phyloP scores from a whole-genome alignment of 2,113 vertebrate genomes.

The Macrotis lagotis region DNA sequence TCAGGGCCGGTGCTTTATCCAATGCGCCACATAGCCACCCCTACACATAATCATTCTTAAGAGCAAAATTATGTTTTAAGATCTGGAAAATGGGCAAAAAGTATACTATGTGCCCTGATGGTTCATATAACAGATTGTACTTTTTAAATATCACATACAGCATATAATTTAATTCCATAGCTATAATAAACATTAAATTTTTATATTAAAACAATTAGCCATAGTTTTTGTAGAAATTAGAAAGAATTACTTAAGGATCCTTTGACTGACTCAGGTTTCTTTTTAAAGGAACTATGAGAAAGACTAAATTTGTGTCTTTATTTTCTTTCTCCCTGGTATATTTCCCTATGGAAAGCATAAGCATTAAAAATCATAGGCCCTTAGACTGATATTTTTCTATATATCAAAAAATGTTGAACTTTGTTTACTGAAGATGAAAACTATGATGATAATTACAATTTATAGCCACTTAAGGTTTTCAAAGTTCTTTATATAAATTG shows the following conservation, averaged over 20 bases:
- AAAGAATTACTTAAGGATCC: not conserved
- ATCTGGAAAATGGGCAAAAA: not conserved
- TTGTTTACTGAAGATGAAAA: not conserved
- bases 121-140: rapidly evolving
- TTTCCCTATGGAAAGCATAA: not conserved
- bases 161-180: not conserved
- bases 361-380: not conserved
- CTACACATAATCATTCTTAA: conserved; percentile 27
- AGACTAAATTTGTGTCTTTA: not conserved
- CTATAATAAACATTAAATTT: not conserved
- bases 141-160: not conserved
- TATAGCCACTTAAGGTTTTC: not conserved
- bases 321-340: not conserved
- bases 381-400: not conserved
- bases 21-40: no score
- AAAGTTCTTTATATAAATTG: conserved; percentile 5
- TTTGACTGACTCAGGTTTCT: not conserved
- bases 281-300: not conserved
- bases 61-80: not conserved
- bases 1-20: no score
- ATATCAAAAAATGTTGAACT: not conserved
- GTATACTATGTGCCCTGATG: not conserved
- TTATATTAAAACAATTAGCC: not conserved
- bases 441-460: not conserved
- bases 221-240: conserved; percentile 6